These are phyloP conservation scores for Lucinisca nassula DNA, from an alignment of 2,888 invertebrate genomes.

Conservation along the genomic window DNA sequence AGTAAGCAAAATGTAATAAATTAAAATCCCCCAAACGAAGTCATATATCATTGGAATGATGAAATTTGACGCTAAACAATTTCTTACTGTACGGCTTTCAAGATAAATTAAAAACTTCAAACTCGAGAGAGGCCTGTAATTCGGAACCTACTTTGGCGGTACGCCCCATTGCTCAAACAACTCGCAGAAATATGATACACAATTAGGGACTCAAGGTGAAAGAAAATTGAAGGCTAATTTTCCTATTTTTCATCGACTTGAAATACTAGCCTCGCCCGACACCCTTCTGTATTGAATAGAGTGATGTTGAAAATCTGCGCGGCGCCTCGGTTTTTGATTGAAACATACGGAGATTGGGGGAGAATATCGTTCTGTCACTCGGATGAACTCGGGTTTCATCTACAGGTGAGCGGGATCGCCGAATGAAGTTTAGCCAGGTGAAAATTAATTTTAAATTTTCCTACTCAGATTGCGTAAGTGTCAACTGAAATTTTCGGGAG, in stretches of 20 bases:
- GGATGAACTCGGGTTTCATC: neutral
- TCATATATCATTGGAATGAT: neutral
- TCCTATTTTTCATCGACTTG: neutral
- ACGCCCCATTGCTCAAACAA: neutral
- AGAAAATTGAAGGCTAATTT: conserved; percentile 13
- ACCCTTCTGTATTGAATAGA: neutral
- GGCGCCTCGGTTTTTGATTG: neutral
- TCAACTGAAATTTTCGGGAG: neutral
- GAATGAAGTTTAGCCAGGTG: neutral
- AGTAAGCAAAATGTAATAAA: conserved; percentile 5
- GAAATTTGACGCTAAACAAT: conserved; percentile 6
- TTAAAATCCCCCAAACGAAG: neutral
- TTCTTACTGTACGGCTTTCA: neutral
- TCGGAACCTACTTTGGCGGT: conserved; percentile 1
- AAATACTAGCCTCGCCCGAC: neutral
- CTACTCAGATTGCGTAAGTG: neutral
- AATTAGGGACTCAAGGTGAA: conserved; percentile 10
- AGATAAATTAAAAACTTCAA: neutral
- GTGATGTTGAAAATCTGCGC: neutral
- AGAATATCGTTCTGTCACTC: neutral
- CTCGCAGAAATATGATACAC: conserved; percentile 1
- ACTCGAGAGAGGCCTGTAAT: neutral
- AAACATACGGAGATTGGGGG: neutral
- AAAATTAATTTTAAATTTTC: neutral
- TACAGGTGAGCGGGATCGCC: neutral